Conservation (phyloP, 1,140 invertebrate genomes). For the Hetaerina americana region DNA sequence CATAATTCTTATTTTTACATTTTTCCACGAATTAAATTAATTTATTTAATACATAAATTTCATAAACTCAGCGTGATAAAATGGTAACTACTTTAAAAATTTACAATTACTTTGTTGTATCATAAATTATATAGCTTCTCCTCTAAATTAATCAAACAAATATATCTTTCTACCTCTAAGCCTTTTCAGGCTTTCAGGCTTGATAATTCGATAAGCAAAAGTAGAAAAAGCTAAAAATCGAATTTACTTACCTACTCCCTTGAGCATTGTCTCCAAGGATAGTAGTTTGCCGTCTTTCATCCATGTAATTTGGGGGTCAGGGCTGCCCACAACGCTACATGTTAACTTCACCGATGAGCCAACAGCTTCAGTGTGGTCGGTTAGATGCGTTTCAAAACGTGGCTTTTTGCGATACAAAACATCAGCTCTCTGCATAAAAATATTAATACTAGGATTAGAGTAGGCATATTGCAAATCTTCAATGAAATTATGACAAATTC, state of each 20-base stretch:
- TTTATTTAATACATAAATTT: too few species aligned
- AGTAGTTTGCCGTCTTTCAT: conserved; percentile 56
- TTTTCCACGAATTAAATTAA: too few species aligned
- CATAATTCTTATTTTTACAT: too few species aligned
- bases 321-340: conserved; percentile 69
- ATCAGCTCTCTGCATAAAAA: not conserved
- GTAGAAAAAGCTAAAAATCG: conserved; percentile 9
- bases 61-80: too few species aligned
- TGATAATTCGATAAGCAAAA: conserved; percentile 27
- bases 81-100: too few species aligned
- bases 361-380: conserved; percentile 58
- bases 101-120: too few species aligned
- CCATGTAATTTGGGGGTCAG: conserved; percentile 70
- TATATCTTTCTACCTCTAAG: too few species aligned
- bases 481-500: too few species aligned
- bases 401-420: conserved; percentile 44
- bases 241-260: not conserved
- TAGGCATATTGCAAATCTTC: too few species aligned
- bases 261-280: conserved; percentile 6
- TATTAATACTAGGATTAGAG: too few species aligned
- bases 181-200: conserved; percentile 21
- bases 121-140: too few species aligned
- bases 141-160: too few species aligned
- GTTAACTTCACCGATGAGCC: conserved; percentile 62
- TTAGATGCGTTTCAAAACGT: conserved; percentile 65